phyloP scores from a whole-genome alignment of 2,797 vertebrate species.

The Diceros bicornis region DNA sequence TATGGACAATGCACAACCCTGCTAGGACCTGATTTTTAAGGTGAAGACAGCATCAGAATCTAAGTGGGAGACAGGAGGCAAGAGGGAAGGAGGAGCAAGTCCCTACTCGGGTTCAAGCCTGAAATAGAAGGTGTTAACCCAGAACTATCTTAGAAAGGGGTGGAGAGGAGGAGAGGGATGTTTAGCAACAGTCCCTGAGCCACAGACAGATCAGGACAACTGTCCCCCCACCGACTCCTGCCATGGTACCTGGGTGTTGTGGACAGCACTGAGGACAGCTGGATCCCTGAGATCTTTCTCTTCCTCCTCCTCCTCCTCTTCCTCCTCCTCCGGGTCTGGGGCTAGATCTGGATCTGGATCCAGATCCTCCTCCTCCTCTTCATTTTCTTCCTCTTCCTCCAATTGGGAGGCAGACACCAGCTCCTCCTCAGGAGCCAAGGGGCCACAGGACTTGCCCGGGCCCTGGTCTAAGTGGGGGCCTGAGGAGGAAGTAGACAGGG shows the following conservation, averaged over 20 bases:
- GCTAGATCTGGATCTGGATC: not conserved
- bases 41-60: constrained; percentile 40
- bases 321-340: constrained; percentile 42
- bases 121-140: not conserved
- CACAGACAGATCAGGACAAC: not conserved
- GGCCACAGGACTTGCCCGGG: constrained; percentile 32
- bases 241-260: constrained; percentile 89
- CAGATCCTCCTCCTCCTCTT: constrained; percentile 66
- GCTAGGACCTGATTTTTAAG: constrained; percentile 3
- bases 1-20: not conserved
- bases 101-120: not conserved
- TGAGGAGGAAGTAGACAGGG: not conserved
- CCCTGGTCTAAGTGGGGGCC: constrained; percentile 44
- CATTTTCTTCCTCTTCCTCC: constrained; percentile 66
- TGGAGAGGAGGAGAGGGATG: not conserved
- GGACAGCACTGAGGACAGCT: constrained; percentile 93
- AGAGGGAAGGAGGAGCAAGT: not conserved
- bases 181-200: not conserved
- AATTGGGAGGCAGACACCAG: not conserved
- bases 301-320: not conserved
- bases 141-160: not conserved
- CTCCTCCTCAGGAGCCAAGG: not conserved
- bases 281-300: constrained; percentile 89
- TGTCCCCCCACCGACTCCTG: not conserved
- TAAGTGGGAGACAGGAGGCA: not conserved